Percentiles rank a stretch among this genome's conserved stretches.
Conservation (phyloP, 2,113 vertebrate genomes). For the Mesoclemmys tuberculata region DNA sequence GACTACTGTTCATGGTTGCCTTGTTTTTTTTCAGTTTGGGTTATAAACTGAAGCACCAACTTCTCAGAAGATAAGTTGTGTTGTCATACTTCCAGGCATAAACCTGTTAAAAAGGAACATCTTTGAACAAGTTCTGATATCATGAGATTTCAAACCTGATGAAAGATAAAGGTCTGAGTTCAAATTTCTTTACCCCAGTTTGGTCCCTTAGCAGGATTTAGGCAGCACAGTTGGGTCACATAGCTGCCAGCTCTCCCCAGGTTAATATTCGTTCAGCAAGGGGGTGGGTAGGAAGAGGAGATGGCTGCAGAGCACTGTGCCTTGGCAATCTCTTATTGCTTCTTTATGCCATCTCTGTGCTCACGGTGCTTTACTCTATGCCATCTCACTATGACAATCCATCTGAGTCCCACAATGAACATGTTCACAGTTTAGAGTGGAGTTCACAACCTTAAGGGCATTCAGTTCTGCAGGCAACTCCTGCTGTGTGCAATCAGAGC, state of each 20-base stretch:
- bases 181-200: not conserved
- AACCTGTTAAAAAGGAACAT: not conserved
- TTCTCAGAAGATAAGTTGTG: not conserved
- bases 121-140: not conserved
- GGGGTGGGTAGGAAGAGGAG: rapidly evolving
- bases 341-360: not conserved
- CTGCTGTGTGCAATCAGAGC: not conserved
- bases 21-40: rapidly evolving
- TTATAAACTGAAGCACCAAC: not conserved
- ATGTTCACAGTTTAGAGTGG: not conserved
- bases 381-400: not conserved
- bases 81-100: not conserved
- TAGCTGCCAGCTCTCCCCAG: not conserved
- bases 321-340: not conserved
- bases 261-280: not conserved
- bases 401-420: not conserved
- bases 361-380: not conserved
- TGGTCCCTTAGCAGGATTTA: not conserved
- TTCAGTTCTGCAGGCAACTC: not conserved
- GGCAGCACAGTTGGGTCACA: not conserved
- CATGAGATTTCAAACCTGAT: not conserved
- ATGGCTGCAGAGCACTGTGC: not conserved
- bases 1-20: not conserved
- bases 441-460: not conserved
- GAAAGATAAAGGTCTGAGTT: not conserved